Evolutionary conservation across 2,888 invertebrate species (phyloP).

Genomic region (Orchesellides sinensis): DNA sequence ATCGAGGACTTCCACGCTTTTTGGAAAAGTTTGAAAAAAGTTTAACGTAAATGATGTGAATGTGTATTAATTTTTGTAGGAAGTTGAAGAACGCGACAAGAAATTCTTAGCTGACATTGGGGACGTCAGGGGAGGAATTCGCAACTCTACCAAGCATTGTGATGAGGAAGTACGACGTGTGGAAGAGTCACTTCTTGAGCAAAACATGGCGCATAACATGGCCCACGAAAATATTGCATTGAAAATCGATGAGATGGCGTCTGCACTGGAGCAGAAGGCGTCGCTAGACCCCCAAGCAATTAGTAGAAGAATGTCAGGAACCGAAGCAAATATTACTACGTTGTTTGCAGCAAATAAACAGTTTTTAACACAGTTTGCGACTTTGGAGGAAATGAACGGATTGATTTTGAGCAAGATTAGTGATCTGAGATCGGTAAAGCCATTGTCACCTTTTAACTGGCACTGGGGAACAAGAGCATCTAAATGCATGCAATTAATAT

Average conservation of each 20-base stretch:
- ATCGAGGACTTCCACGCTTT: not conserved
- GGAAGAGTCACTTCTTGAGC: conserved; percentile 63
- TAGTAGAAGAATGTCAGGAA: conserved; percentile 38
- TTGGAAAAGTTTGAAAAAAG: not conserved
- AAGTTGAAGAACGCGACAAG: conserved; percentile 49
- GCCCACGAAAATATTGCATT: conserved; percentile 67
- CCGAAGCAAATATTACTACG: conserved; percentile 59
- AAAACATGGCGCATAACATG: conserved; percentile 70
- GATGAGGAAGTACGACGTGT: conserved; percentile 61
- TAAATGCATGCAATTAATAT: too few species aligned
- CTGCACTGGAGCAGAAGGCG: conserved; percentile 1
- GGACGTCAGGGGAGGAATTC: conserved; percentile 10
- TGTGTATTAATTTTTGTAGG: too few species aligned
- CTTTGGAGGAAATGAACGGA: conserved; percentile 63
- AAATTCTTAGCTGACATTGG: conserved; percentile 39
- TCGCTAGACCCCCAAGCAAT: conserved; percentile 14
- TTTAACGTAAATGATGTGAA: not conserved
- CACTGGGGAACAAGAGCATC: too few species aligned
- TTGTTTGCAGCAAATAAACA: conserved; percentile 61
- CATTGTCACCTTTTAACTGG: too few species aligned
- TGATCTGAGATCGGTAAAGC: conserved; percentile 55
- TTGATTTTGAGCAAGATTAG: conserved; percentile 58
- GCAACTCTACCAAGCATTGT: conserved; percentile 43
- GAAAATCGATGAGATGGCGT: conserved; percentile 56
- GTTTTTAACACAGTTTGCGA: conserved; percentile 42